Evolutionary conservation across 2,888 invertebrate genomes (phyloP), one percentile per base, ranked within the genome.

Genomic region (Salticus scenicus): DNA sequence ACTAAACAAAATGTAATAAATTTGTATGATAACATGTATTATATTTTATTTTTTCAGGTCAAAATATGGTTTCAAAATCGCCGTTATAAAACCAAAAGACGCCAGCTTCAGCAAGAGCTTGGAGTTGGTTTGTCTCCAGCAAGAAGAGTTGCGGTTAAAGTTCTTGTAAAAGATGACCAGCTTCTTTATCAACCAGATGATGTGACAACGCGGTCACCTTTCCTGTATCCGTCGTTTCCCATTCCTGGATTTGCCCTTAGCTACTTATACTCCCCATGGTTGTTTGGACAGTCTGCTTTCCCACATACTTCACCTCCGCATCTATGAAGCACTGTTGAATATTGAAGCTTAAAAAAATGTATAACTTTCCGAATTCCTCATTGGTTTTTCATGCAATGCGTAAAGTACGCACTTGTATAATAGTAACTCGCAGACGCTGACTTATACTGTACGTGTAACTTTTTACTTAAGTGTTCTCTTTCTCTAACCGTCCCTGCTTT

Each of bases 81-180:
- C 72, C 92, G 96, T 69, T 98, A 98, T 92, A 98, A 98, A 91
- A 98, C 98, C 14, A 98, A 89, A 91, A 93, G 98, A 90, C 96
- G 97, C 91, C 92, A 92, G 86, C 80, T 92, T 71, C 97, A 97
- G 90, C 95, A 96, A 92, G 91, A 91, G 95, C 42, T 83, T 2
- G 70, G 86, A 7, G 51, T 24, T 0, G 94, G 93, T 0, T 89
- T 92, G 17, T 90, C 92, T 10, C 72, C 80, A 31, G 95, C 95
- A 0, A 94, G 96, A 89, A 94, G 96, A 91, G 97, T 97, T 0
- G 97, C 97, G 0, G 97, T 98, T 0, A 97, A 97, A 91, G 96
- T 98, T 0, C 91, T 98, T 76, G 97, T 98, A 0, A 94, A 96
- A 88, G 96, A 96, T 90, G 96, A 96, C 89, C 94, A 94, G 89